Conservation (phyloP, 2,888 invertebrate genomes). For the Timema podura region DNA sequence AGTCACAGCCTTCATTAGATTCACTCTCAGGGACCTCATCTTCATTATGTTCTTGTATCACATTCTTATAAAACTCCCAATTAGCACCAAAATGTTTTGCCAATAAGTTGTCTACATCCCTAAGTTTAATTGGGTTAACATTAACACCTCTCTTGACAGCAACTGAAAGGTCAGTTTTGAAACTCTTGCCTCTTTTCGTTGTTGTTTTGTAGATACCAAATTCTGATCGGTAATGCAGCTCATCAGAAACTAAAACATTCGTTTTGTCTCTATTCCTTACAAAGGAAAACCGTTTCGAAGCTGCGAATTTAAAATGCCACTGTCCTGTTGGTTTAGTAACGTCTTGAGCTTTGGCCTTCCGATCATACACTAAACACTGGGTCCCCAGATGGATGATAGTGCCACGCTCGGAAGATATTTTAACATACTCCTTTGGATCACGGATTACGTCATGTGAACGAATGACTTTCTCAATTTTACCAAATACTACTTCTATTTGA, state of each 20-base stretch:
- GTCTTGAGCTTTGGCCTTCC: too few relatives aligned
- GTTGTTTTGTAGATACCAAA: background rate
- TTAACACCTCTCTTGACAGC: background rate
- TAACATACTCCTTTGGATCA: background rate
- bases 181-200: conserved; percentile 8
- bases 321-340: conserved; percentile 9
- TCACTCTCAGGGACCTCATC: background rate
- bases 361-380: too few relatives aligned
- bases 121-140: conserved; percentile 9
- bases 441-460: background rate
- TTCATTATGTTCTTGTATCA: background rate
- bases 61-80: background rate
- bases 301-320: background rate
- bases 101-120: conserved; percentile 1
- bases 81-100: background rate
- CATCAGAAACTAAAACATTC: background rate
- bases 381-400: too few relatives aligned
- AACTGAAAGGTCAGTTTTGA: background rate
- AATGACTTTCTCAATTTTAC: too few relatives aligned
- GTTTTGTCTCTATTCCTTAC: background rate
- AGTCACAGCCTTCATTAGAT: background rate
- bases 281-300: background rate
- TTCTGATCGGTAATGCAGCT: background rate
- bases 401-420: too few relatives aligned
- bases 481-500: background rate